Evolutionary conservation across 2,113 vertebrate genomes (phyloP).

Genomic region (Microtus ochrogaster): DNA sequence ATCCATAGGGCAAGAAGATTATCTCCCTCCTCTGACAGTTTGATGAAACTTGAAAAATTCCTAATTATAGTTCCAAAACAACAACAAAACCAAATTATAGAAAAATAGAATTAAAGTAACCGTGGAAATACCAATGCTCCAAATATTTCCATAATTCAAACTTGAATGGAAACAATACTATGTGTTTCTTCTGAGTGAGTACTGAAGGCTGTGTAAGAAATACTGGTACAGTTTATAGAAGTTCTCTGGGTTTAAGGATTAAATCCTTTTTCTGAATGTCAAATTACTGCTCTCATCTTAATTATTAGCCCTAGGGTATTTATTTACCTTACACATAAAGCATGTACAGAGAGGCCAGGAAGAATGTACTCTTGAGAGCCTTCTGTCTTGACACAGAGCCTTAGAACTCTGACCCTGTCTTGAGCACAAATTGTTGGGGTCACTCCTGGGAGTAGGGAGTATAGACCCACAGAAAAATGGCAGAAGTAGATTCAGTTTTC

Average conservation of each 20-base stretch:
- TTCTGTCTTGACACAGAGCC: background rate
- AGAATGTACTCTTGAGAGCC: background rate
- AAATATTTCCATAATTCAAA: background rate
- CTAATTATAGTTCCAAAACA: background rate
- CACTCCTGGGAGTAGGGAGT: background rate
- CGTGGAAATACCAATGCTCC: background rate
- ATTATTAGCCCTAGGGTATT: background rate
- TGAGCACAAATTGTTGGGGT: background rate
- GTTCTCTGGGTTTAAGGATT: background rate
- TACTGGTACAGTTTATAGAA: constrained; percentile 3
- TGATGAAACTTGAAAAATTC: background rate
- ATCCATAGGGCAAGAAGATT: background rate
- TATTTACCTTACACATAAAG: background rate
- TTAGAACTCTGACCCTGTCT: background rate
- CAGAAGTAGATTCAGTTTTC: background rate
- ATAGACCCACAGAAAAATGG: background rate
- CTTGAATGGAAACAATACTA: background rate
- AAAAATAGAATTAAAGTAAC: background rate
- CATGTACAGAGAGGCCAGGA: background rate
- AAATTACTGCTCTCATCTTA: background rate
- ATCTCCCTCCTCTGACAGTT: background rate
- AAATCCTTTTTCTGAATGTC: background rate
- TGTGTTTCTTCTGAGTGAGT: background rate
- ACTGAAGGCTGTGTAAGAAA: background rate
- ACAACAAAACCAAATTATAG: background rate